Percentiles rank a stretch among this genome's conserved stretches.
These are phyloP conservation scores for Anser brachyrhynchus DNA, from an alignment of 2,113 vertebrate genomes.

Conservation along the genomic window DNA sequence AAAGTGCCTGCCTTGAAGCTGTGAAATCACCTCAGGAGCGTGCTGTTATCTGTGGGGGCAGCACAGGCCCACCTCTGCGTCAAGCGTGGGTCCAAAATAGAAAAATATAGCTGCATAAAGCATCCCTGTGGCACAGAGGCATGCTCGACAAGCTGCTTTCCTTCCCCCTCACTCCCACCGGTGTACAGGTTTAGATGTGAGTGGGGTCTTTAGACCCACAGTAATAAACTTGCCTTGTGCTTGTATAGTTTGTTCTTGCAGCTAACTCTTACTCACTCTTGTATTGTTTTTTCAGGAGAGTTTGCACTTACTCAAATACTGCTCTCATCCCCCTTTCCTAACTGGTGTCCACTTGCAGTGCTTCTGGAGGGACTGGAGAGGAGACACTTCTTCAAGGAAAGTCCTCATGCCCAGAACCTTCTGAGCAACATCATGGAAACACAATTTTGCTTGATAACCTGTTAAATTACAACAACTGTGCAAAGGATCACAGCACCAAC, in stretches of 20 bases:
- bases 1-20: neutral
- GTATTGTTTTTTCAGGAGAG: neutral
- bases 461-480: neutral
- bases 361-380: neutral
- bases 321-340: neutral
- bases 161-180: neutral
- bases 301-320: neutral
- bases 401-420: neutral
- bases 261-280: neutral
- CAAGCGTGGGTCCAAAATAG: neutral
- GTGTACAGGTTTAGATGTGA: neutral
- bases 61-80: conserved; percentile 26
- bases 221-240: neutral
- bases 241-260: neutral
- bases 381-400: neutral
- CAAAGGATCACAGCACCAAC: neutral
- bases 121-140: neutral
- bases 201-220: neutral
- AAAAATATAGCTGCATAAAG: neutral
- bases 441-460: neutral
- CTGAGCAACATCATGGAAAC: neutral
- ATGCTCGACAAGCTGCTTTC: neutral
- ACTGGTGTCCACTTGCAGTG: neutral
- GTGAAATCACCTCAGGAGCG: neutral
- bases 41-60: conserved; percentile 31